These are phyloP conservation scores for Cheilosia pagana DNA, from an alignment of 2,888 invertebrate genomes.

Conservation along the genomic window DNA sequence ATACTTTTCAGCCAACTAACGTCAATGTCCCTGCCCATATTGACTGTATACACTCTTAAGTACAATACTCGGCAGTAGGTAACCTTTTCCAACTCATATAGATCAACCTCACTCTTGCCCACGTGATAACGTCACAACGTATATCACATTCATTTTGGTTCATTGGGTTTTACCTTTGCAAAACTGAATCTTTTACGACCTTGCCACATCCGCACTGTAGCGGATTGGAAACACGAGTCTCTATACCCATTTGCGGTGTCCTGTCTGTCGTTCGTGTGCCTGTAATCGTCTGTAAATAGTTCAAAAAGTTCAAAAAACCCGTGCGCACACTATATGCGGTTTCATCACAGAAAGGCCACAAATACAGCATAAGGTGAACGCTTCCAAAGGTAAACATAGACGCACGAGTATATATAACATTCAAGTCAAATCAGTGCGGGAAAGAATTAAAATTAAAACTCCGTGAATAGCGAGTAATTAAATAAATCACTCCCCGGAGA, in stretches of 20 bases:
- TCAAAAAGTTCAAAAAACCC: slow-evolving; percentile 33
- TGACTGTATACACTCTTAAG: not conserved
- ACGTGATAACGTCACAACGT: slow-evolving; percentile 40
- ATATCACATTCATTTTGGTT: slow-evolving; percentile 36
- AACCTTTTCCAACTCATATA: slow-evolving; percentile 46
- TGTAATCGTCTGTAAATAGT: slow-evolving; percentile 15
- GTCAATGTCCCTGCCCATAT: not conserved
- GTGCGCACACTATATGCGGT: not conserved
- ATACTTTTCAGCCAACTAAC: not conserved
- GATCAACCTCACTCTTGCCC: not conserved
- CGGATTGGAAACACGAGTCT: not conserved
- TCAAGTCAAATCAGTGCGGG: not conserved
- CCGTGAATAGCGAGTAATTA: slow-evolving; percentile 26
- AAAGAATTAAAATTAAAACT: not conserved
- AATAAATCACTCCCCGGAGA: slow-evolving; percentile 29
- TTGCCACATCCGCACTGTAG: slow-evolving; percentile 13
- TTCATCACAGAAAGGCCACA: not conserved
- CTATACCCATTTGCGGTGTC: not conserved
- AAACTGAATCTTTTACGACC: not conserved
- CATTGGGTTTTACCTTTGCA: slow-evolving; percentile 38
- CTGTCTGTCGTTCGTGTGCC: not conserved
- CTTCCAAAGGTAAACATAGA: not conserved
- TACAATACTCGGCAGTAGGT: not conserved
- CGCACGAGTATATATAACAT: not conserved
- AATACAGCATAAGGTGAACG: slow-evolving; percentile 14